Evolutionary conservation across 2,888 invertebrate genomes (phyloP).

Genomic region (Diaprepes abbreviatus): DNA sequence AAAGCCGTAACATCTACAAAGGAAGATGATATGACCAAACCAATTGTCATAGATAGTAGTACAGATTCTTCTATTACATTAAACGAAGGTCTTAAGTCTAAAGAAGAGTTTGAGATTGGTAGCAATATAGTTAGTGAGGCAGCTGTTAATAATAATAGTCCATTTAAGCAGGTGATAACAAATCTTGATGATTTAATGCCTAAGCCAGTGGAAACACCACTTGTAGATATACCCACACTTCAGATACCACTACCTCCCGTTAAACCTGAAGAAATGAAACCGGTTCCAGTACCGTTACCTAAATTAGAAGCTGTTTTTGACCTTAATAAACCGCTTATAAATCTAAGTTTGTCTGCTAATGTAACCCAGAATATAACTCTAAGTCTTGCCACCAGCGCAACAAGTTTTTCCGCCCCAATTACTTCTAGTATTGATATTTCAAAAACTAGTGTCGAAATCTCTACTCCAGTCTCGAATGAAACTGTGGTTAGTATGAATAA

Average conservation of each 20-base stretch:
- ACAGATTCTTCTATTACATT: constrained; percentile 19
- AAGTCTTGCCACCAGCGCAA: constrained; percentile 42
- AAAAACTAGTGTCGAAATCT: constrained; percentile 32
- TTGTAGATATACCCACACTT: constrained; percentile 51
- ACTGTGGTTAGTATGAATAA: constrained; percentile 24
- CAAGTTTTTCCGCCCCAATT: constrained; percentile 40
- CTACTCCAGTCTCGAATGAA: constrained; percentile 8
- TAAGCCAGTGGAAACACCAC: constrained; percentile 6
- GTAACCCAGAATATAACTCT: constrained; percentile 49
- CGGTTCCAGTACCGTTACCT: constrained; percentile 53
- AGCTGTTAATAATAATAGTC: background rate
- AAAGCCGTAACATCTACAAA: constrained; percentile 68
- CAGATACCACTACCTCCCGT: constrained; percentile 42
- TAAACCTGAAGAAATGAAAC: constrained; percentile 40
- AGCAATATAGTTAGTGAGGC: background rate
- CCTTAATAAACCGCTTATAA: constrained; percentile 48
- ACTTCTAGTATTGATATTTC: constrained; percentile 37
- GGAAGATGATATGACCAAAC: background rate
- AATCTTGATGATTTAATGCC: constrained; percentile 29
- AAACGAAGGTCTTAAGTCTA: constrained; percentile 11
- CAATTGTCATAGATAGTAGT: constrained; percentile 22
- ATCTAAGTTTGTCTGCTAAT: constrained; percentile 49
- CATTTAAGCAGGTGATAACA: background rate
- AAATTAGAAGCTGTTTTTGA: constrained; percentile 43
- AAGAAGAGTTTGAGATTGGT: background rate